Conservation (phyloP, 2,797 vertebrate species). For the Lepus townsendii region DNA sequence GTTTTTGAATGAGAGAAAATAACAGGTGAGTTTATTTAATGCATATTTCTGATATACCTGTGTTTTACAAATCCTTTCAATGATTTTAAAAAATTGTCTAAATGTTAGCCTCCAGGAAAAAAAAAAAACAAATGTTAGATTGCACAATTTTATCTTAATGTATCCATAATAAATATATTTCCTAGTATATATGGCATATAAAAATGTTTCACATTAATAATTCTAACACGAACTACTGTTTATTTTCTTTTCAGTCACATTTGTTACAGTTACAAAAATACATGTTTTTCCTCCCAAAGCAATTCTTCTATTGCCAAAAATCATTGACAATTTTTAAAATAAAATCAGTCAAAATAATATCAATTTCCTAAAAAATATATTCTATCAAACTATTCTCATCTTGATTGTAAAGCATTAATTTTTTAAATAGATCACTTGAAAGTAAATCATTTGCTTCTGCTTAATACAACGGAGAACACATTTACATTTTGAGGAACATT, state of each 20-base stretch:
- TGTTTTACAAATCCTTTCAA: slow-evolving; percentile 69
- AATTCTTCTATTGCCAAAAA: slow-evolving; percentile 77
- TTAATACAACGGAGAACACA: slow-evolving; percentile 68
- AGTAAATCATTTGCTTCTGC: slow-evolving; percentile 63
- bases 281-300: slow-evolving; percentile 58
- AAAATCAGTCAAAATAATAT: slow-evolving; percentile 66
- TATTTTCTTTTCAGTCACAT: slow-evolving; percentile 70
- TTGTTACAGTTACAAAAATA: slow-evolving; percentile 69
- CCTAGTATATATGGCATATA: slow-evolving; percentile 43
- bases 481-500: slow-evolving; percentile 72
- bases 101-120: slow-evolving; percentile 71
- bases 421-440: slow-evolving; percentile 67
- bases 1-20: slow-evolving; percentile 6
- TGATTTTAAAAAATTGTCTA: slow-evolving; percentile 71
- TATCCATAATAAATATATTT: slow-evolving; percentile 59
- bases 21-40: slow-evolving; percentile 78
- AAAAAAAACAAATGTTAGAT: slow-evolving; percentile 60
- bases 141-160: slow-evolving; percentile 71
- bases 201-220: slow-evolving; percentile 72
- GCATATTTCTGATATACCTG: slow-evolving; percentile 49
- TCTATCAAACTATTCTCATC: slow-evolving; percentile 55
- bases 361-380: slow-evolving; percentile 46
- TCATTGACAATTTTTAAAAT: slow-evolving; percentile 63
- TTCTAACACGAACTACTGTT: slow-evolving; percentile 68
- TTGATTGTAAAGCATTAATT: slow-evolving; percentile 62